phyloP scores from a whole-genome alignment of 2,113 vertebrate genomes.

The Salvelinus sp. region DNA sequence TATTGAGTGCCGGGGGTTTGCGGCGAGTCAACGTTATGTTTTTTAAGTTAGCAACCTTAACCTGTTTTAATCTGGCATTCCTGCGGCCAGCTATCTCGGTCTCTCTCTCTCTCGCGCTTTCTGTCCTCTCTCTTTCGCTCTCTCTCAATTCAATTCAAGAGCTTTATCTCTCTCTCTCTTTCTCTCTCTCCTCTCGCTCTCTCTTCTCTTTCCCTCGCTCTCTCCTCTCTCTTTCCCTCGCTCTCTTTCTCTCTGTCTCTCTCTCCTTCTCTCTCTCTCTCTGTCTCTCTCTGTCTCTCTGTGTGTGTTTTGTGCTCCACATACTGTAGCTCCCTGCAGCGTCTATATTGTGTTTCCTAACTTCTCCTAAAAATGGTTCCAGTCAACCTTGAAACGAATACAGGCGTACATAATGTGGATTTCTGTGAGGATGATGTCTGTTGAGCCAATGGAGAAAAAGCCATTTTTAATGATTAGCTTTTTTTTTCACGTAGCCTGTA shows the following conservation, averaged over 20 bases:
- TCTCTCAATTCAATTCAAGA: no score
- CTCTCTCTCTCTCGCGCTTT: neutral
- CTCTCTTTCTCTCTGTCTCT: no score
- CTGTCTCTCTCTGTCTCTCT: neutral
- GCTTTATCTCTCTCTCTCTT: neutral
- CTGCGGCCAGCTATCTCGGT: no score
- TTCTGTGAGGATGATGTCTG: neutral
- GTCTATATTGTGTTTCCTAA: no score
- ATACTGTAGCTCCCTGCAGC: no score
- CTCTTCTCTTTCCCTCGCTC: no score
- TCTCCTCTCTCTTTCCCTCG: neutral
- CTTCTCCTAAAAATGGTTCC: neutral
- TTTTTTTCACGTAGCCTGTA: neutral
- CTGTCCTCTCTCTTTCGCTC: no score
- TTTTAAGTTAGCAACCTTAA: constrained; percentile 27
- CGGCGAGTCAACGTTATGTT: constrained; percentile 33
- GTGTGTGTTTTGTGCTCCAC: neutral
- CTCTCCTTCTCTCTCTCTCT: no score
- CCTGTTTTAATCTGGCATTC: no score
- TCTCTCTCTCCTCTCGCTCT: no score
- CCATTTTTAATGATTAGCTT: neutral
- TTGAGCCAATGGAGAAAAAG: neutral
- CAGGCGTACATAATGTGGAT: neutral
- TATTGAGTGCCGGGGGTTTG: constrained; percentile 44
- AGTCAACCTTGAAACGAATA: neutral